A percentile compares a stretch with the other conserved stretches of the same genome.
phyloP scores from a whole-genome alignment of 2,113 vertebrate species.

The Puntigrus tetrazona region DNA sequence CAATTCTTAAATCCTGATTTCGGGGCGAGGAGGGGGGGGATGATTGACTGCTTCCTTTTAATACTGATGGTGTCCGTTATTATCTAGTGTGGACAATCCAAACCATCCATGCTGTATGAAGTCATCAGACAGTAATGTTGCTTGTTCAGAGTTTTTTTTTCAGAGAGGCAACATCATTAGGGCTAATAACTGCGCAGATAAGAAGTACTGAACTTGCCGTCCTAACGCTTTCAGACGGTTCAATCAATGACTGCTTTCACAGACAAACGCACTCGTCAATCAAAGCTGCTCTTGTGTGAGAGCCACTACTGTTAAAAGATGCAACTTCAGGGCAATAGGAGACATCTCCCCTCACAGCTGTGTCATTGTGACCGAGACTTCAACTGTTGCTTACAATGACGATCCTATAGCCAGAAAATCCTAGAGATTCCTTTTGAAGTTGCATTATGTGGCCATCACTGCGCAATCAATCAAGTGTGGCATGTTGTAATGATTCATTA shows the following conservation, averaged over 20 bases:
- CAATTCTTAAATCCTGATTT: constrained; percentile 20
- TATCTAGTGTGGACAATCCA: constrained; percentile 34
- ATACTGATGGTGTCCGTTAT: constrained; percentile 14
- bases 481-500: not conserved
- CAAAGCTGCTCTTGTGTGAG: constrained; percentile 50
- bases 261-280: constrained; percentile 29
- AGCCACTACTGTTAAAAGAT: constrained; percentile 11
- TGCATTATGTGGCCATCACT: constrained; percentile 6
- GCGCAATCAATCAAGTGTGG: not conserved
- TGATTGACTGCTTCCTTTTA: constrained; percentile 13
- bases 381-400: constrained; percentile 53
- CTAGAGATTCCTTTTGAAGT: constrained; percentile 34
- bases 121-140: constrained; percentile 36
- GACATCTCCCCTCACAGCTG: constrained; percentile 34
- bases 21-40: not conserved
- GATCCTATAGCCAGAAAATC: constrained; percentile 42
- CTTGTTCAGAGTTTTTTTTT: constrained; percentile 46
- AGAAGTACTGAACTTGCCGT: constrained; percentile 22
- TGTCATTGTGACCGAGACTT: constrained; percentile 56
- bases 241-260: constrained; percentile 54
- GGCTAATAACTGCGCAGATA: constrained; percentile 46
- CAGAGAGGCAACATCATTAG: constrained; percentile 33
- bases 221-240: constrained; percentile 58
- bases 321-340: constrained; percentile 37
- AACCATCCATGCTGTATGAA: constrained; percentile 29